Base-by-base conservation (phyloP, 2,113 vertebrate genomes). In the Aspiorhynchus laticeps region DNA sequence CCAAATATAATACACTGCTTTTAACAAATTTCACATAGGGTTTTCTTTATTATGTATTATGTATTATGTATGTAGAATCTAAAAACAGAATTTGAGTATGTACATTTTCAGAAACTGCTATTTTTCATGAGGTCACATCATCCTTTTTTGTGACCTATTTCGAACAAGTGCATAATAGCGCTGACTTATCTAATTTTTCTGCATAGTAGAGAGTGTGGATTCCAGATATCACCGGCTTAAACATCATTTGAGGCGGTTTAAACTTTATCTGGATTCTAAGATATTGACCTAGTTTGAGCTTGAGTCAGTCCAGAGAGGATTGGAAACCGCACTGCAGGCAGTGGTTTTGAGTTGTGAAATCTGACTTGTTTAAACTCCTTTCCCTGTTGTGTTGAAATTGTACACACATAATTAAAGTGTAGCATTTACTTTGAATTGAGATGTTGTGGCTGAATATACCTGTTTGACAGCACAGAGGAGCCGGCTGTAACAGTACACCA, bases 401-500 rank as follows among this genome's bases (percentile, higher is more conserved):
- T 53, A 78, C 26, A 53, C 15, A 12, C 51, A 59, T 36, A 24
- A 63, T 26, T 41, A 26, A 8, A 80, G 10, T 41, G 78, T 41
- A 36, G 17, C 17, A 7, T 41, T 80, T 41, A 80, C 33, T 65
- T 6, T 26, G 24, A 43, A 14, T 38, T 63, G 12, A 9, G 14
- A 41, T 61, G 10, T 26, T 19, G 15, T 46, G 36, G 19, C 1
- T 17, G 15, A 81, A 63, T 65, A 90, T 91, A 97, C 96, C 96
- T 96, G 95, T 93, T 96, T 97, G 78, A 98, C 96, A 0, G 95
- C 93, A 46, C 93, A 94, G 2, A 97, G 92, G 77, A 98, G 95
- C 36, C 96, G 91, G 75, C 94, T 88, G 0, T 97, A 97, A 93
- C 95, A 96, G 94, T 95, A 98, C 87, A 97, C 65, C 96, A 97